Evolutionary conservation across 2,113 vertebrate species (phyloP).

Genomic region (Phainopepla nitens): DNA sequence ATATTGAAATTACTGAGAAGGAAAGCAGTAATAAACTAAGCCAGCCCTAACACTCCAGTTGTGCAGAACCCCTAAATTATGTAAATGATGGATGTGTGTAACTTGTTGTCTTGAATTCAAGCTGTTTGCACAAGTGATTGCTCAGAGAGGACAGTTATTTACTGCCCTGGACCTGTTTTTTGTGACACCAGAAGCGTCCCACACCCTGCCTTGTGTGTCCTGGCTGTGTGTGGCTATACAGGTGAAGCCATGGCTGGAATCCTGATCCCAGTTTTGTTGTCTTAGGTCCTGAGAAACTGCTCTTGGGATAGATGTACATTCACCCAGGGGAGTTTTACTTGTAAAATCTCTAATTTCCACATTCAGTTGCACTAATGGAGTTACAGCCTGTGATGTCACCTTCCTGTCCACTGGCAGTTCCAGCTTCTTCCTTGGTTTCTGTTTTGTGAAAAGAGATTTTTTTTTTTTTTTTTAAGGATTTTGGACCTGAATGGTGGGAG

Average conservation of each 20-base stretch:
- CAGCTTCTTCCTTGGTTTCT: neutral
- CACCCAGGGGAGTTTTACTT: neutral
- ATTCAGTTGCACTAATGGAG: neutral
- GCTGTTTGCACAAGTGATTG: neutral
- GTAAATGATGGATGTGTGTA: neutral
- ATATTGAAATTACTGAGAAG: neutral
- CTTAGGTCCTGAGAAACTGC: neutral
- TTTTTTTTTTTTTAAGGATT: conserved; percentile 26
- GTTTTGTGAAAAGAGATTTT: neutral
- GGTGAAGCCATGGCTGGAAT: neutral
- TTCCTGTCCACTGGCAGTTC: neutral
- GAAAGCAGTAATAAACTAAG: neutral
- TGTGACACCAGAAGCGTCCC: neutral
- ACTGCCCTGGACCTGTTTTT: neutral
- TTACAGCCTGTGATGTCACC: neutral
- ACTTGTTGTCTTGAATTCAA: neutral
- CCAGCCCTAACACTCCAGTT: neutral
- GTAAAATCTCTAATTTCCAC: neutral
- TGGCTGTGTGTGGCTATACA: neutral
- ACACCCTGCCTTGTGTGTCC: rapidly evolving
- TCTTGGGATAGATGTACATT: neutral
- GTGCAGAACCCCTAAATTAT: neutral
- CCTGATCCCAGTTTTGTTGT: neutral
- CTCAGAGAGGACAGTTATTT: neutral
- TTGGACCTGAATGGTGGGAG: conserved; percentile 51